phyloP scores from a whole-genome alignment of 2,113 vertebrate species.

The Ceyx cyanopectus region DNA sequence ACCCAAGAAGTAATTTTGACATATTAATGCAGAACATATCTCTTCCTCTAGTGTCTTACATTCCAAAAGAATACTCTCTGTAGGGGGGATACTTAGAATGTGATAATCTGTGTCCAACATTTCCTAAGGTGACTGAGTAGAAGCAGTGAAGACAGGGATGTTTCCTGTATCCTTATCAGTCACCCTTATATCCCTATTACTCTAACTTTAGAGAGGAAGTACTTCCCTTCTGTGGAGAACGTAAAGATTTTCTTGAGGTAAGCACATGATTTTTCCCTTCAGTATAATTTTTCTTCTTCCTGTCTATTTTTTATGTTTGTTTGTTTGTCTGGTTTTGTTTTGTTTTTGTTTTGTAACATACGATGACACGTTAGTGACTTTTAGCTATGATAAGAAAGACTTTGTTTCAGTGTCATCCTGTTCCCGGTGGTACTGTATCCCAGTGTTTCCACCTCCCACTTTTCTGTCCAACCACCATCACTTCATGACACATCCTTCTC shows the following conservation, averaged over 20 bases:
- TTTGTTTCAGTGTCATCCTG: rapidly evolving
- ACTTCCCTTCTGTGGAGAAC: not conserved
- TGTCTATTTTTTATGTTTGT: not conserved
- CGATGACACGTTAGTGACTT: not conserved
- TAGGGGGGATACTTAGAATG: not conserved
- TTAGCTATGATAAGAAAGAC: not conserved
- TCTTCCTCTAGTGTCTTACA: not conserved
- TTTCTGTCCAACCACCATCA: not conserved
- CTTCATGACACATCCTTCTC: not conserved
- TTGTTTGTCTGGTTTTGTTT: too few species aligned
- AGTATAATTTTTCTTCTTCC: not conserved
- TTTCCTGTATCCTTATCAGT: not conserved
- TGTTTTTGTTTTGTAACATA: not conserved
- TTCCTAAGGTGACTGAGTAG: not conserved
- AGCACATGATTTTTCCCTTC: not conserved
- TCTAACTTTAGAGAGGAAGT: not conserved
- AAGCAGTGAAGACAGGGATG: not conserved
- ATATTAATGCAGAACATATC: not conserved
- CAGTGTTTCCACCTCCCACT: not conserved
- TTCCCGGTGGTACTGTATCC: not conserved
- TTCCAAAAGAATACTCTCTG: not conserved
- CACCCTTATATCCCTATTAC: not conserved
- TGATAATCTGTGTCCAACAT: not conserved
- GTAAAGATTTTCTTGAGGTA: not conserved
- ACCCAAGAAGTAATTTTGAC: not conserved